Evolutionary conservation across 92 coral and sea anemone species (phyloP), one percentile per base, ranked within the genome.

Genomic region (Zoanthus solanderi): DNA sequence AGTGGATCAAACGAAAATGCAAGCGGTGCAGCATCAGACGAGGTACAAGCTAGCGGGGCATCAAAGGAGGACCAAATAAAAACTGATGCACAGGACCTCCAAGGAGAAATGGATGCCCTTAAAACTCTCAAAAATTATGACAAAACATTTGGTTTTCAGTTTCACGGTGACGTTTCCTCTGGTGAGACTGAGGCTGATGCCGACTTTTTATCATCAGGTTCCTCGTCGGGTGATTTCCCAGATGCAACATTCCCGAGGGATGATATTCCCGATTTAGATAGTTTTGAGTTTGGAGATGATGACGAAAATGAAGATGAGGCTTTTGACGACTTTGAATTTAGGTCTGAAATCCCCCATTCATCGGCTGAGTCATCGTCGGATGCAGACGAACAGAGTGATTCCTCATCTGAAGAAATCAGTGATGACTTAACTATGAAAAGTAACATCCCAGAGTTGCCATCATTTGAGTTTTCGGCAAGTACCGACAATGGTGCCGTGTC

Each of bases 111-210:
- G 2, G 85, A 81, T n/a, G 44, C 56, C 18, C 42, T 66, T 5
- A 5, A 53, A 53, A 46, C 29, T 1, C 63, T 66, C 4, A 73
- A 81, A 16, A 75, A 81, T 45, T 81, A 66, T 14, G 75, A 81
- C 34, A 81, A 81, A 28, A 66, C 47, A 7, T 66, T 65, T 80
- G 85, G 85, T 44, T 80, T 80, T 18, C 74, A 80, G 73, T 80
- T 80, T 45, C 85, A 81, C 7, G 75, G 85, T 6, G 61, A 81
- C 29, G 7, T 13, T 18, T 9, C 23, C 29, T 81, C 85, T 5
- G 85, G 85, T 12, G 85, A 81, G 66, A 81, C 56, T 6, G 85
- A 81, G 23, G 56, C 85, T 8, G 85, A 81, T 81, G 85, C 76
- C 14, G 85, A 81, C 56, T 81, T 81, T 45, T 52, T 81, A 15